These are phyloP conservation scores for Cephonodes hylas DNA, from an alignment of 2,888 invertebrate genomes.

Conservation along the genomic window DNA sequence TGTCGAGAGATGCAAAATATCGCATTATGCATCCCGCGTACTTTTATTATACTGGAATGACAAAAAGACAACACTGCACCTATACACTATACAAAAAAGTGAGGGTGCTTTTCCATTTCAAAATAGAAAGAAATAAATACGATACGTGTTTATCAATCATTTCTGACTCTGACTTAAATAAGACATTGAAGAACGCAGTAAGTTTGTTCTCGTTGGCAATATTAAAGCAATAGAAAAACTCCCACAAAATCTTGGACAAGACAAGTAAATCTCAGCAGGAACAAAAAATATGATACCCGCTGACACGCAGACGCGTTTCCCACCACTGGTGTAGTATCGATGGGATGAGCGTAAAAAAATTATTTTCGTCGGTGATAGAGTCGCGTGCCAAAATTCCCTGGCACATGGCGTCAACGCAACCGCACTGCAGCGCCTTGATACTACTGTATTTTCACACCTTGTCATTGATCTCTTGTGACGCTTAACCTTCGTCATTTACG, in stretches of 20 bases:
- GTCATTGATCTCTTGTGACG: conserved; percentile 9
- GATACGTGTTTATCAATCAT: too few relatives aligned
- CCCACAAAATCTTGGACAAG: background rate
- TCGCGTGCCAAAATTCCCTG: conserved; percentile 53
- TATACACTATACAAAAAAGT: too few relatives aligned
- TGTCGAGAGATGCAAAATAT: too few relatives aligned
- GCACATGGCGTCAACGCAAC: conserved; percentile 22
- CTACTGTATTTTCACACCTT: background rate
- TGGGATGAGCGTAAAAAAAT: conserved; percentile 32
- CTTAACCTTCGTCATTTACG: background rate
- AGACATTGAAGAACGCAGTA: too few relatives aligned
- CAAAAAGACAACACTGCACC: too few relatives aligned
- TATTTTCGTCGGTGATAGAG: conserved; percentile 47
- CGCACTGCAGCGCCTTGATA: conserved; percentile 3
- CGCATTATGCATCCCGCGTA: too few relatives aligned
- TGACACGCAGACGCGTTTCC: conserved; percentile 35
- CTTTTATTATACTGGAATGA: too few relatives aligned
- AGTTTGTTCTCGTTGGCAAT: background rate
- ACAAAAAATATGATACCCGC: conserved; percentile 16
- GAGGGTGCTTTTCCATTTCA: too few relatives aligned
- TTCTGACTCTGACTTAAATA: too few relatives aligned
- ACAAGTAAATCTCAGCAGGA: conserved; percentile 2
- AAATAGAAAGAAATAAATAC: too few relatives aligned
- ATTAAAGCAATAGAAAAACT: background rate
- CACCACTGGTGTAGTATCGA: conserved; percentile 21